Base-by-base conservation (phyloP, 2,797 vertebrate genomes). In the Amazonetta brasiliensis region DNA sequence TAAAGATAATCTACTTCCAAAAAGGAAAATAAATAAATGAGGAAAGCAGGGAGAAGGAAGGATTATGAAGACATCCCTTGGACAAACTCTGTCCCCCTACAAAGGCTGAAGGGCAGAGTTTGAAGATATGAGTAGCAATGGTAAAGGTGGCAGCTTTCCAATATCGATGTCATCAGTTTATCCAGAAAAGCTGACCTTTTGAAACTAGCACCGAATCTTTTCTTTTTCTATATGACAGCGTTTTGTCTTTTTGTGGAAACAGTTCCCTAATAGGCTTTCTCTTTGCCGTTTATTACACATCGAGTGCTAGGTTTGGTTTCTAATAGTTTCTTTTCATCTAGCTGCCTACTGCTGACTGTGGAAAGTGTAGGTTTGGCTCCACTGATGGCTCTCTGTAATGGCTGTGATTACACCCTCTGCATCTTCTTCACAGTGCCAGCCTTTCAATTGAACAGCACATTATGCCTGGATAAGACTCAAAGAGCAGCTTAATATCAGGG, bases 361-460 rank as follows among this genome's bases (percentile, higher is more conserved):
- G 97, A 97, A 98, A 98, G 97, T 98, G 98, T 96, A 96, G 98
- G 97, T 98, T 98, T 98, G 97, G 95, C 96, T 96, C 92, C 97
- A 79, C 69, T 97, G 97, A 97, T 94, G 98, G 97, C 97, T 97
- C 97, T 97, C 91, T 88, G 91, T 98, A 98, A 98, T 98, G 97
- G 97, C 97, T 98, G 97, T 98, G 98, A 98, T 98, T 98, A 98
- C 97, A 98, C 98, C 97, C 98, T 98, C 97, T 72, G 97, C 97
- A 95, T 97, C 97, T 96, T 97, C 97, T 97, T 97, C 97, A 92
- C 96, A 84, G 98, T 87, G 84, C 98, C 96, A 97, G 97, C 97
- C 97, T 98, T 98, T 98, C 97, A 98, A 86, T 44, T 52, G 91
- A 97, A 97, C 94, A 93, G 95, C 96, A 94, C 97, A 97, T 98